phyloP scores from a whole-genome alignment of 2,888 invertebrate species.

The Dascillus cervinus region DNA sequence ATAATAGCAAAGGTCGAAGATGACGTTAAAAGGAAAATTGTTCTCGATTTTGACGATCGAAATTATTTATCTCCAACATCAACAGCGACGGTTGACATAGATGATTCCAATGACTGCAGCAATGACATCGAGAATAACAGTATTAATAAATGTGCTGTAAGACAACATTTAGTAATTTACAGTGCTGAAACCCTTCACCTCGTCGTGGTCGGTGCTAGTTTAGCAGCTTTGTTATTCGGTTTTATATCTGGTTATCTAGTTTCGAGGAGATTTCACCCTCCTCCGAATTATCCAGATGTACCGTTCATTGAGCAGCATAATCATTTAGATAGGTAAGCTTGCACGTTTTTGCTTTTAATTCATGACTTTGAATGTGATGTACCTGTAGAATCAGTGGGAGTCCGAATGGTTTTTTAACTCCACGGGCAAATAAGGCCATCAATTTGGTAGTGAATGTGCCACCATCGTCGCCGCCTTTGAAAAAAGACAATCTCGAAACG shows the following conservation, averaged over 20 bases:
- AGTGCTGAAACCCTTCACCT: slow-evolving; percentile 75
- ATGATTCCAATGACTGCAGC: too few species aligned
- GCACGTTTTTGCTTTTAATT: too few species aligned
- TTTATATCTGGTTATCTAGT: slow-evolving; percentile 80
- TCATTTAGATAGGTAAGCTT: slow-evolving; percentile 60
- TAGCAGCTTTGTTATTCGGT: slow-evolving; percentile 73
- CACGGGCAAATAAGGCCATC: slow-evolving; percentile 62
- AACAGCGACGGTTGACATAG: slow-evolving; percentile 18
- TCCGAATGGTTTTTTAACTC: slow-evolving; percentile 44
- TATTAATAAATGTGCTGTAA: slow-evolving; percentile 32
- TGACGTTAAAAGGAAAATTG: too few species aligned
- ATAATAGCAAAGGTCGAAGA: too few species aligned
- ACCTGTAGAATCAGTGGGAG: slow-evolving; percentile 43
- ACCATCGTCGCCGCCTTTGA: slow-evolving; percentile 46
- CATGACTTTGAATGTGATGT: slow-evolving; percentile 52
- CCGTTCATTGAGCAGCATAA: slow-evolving; percentile 72
- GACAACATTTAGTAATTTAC: slow-evolving; percentile 59
- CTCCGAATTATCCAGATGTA: slow-evolving; percentile 64
- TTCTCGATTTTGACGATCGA: too few species aligned
- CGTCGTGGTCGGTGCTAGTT: slow-evolving; percentile 70
- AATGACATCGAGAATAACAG: slow-evolving; percentile 27
- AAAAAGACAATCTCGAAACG: slow-evolving; percentile 61
- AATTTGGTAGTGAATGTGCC: slow-evolving; percentile 68
- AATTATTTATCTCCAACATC: too few species aligned
- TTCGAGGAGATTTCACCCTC: slow-evolving; percentile 64